Conservation (phyloP, 2,888 invertebrate genomes). For the Agrotis puta region DNA sequence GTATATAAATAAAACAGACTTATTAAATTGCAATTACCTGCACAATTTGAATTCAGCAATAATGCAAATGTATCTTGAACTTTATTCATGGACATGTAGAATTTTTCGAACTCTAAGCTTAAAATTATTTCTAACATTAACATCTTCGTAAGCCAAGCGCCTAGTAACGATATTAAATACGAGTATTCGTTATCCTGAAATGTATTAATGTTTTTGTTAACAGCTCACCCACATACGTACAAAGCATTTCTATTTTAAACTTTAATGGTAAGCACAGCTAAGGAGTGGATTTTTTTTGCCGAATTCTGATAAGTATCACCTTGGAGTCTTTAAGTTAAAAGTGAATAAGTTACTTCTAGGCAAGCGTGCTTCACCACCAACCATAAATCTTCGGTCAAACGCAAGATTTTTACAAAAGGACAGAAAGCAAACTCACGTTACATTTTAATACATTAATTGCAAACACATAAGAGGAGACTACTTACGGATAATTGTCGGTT, state of each 20-base stretch:
- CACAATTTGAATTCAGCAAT: slow-evolving; percentile 13
- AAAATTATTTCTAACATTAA: slow-evolving; percentile 8
- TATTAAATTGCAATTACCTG: slow-evolving; percentile 3
- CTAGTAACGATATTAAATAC: not conserved
- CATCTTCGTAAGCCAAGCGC: not conserved
- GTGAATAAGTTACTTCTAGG: too few species aligned
- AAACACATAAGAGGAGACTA: not conserved
- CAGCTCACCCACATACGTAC: not conserved
- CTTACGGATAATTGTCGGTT: not conserved
- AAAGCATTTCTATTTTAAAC: too few species aligned
- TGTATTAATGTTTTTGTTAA: not conserved
- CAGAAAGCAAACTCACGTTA: too few species aligned
- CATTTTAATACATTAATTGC: too few species aligned
- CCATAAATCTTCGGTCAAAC: too few species aligned
- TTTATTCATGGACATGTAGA: slow-evolving; percentile 3
- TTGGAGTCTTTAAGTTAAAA: too few species aligned
- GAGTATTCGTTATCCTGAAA: not conserved
- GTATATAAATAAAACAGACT: too few species aligned
- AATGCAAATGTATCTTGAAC: slow-evolving; percentile 18
- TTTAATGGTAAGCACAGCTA: too few species aligned
- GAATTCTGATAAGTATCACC: too few species aligned
- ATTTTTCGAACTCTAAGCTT: slow-evolving; percentile 16
- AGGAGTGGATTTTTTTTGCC: too few species aligned
- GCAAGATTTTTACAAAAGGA: too few species aligned
- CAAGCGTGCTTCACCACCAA: too few species aligned